Evolutionary conservation across 2,113 vertebrate species (phyloP).

Genomic region (Panthera uncia): DNA sequence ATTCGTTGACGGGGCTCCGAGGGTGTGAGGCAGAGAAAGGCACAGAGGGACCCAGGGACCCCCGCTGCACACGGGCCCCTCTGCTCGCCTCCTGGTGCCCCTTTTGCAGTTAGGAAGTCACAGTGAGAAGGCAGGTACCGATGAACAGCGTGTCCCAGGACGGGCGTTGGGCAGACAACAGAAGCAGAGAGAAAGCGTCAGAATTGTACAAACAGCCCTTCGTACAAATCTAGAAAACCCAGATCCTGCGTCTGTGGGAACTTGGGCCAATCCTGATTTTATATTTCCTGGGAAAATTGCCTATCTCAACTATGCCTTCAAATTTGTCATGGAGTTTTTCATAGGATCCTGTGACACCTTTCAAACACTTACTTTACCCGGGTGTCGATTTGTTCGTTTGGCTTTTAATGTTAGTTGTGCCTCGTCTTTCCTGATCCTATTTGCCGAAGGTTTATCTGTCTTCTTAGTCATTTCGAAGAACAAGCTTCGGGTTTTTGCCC

Average conservation of each 20-base stretch:
- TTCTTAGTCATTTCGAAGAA: neutral
- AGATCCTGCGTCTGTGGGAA: neutral
- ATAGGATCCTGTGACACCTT: neutral
- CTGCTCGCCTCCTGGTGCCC: neutral
- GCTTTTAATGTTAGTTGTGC: neutral
- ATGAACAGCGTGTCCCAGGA: accelerated
- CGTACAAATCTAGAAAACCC: no score
- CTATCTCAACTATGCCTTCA: neutral
- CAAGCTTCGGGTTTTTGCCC: neutral
- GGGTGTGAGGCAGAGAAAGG: neutral
- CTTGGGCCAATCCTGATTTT: neutral
- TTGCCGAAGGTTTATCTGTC: neutral
- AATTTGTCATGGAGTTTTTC: neutral
- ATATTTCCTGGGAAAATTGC: neutral
- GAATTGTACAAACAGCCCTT: accelerated
- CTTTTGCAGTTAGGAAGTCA: neutral
- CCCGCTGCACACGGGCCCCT: accelerated
- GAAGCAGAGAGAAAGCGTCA: accelerated
- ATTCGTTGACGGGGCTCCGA: accelerated
- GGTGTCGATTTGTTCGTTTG: accelerated
- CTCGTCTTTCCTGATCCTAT: neutral
- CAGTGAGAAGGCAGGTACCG: accelerated
- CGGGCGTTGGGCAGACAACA: no score
- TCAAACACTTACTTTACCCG: neutral
- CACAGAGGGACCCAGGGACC: accelerated